Base-by-base conservation (phyloP, 2,113 vertebrate species). In the Oenanthe melanoleuca region DNA sequence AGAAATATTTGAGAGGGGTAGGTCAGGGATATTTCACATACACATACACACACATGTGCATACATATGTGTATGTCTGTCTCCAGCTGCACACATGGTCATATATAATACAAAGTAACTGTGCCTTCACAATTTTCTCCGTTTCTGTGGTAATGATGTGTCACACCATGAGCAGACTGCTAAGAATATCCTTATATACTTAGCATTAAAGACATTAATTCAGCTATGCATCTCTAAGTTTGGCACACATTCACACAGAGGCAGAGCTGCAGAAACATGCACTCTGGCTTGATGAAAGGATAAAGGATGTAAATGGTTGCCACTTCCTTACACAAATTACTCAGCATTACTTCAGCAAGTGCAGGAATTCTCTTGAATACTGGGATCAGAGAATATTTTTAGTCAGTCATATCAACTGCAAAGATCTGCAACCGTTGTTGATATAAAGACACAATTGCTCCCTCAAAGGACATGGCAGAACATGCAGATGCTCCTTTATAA, bases 31-130 rank as follows among this genome's bases (percentile, higher is more conserved):
- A 34, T 73, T 80, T 73, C 44, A 63, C 22, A 63, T 31, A 28
- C 1, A 57, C 5, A 38, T 5, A 66, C 4, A 60, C 15, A 61
- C 4, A 24, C 2, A 3, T 9, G 4, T 44, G 14, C 11, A n/a
- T 8, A 8, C 47, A 19, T 19, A 12, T 24, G 2, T 24, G 5
- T 23, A 40, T 17, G 16, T 47, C 6, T 47, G 7, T 18, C 42
- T 13, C 29, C 26, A 44, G 9, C 20, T 59, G 33, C 15, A 69
- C 24, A 49, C 11, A 45, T 0, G 2, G 24, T 19, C 49, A 34
- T 7, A 34, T 11, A 45, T 12, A 73, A 60, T 6, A 69, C 6
- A 87, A 86, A 91, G 52, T 52, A 26, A 12, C n/a, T 42, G 11
- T 40, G 28, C 47, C 31, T 86, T 61, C 29, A 79, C 13, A 0